Conservation (phyloP, 2,113 vertebrate species). For the Pangasianodon hypophthalmus region DNA sequence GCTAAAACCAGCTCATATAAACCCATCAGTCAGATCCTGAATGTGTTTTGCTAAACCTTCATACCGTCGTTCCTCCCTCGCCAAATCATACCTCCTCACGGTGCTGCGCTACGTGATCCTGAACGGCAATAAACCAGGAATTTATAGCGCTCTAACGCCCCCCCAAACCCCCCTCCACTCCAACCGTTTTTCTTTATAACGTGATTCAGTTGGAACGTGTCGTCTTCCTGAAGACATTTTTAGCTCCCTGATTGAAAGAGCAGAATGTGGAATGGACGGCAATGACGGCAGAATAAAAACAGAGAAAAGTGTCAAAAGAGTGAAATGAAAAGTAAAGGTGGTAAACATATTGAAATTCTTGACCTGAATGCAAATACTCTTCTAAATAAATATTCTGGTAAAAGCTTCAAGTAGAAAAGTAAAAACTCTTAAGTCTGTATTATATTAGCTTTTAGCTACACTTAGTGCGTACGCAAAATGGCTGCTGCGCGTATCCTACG, state of each 20-base stretch:
- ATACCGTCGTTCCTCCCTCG: constrained; percentile 44
- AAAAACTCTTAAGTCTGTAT: neutral
- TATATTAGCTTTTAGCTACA: neutral
- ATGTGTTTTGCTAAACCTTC: constrained; percentile 31
- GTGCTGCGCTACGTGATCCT: constrained; percentile 58
- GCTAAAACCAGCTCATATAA: constrained; percentile 56
- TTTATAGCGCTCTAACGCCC: constrained; percentile 57
- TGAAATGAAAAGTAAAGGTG: neutral
- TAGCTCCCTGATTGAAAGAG: constrained; percentile 41
- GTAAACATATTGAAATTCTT: neutral
- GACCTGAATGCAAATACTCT: neutral
- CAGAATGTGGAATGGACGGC: constrained; percentile 7
- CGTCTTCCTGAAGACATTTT: constrained; percentile 37
- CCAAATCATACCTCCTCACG: constrained; percentile 18
- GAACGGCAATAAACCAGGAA: constrained; percentile 56
- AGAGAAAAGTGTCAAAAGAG: neutral
- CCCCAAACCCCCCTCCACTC: constrained; percentile 10
- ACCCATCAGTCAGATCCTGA: constrained; percentile 56
- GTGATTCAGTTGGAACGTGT: constrained; percentile 44
- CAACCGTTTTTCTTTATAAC: constrained; percentile 52
- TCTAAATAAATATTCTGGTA: too few species aligned
- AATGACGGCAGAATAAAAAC: neutral
- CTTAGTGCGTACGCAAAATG: neutral
- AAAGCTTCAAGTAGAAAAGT: neutral
- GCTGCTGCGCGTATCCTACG: neutral